These are phyloP conservation scores for Leptonema lineaticorne DNA, from an alignment of 1,140 invertebrate species.

Conservation along the genomic window DNA sequence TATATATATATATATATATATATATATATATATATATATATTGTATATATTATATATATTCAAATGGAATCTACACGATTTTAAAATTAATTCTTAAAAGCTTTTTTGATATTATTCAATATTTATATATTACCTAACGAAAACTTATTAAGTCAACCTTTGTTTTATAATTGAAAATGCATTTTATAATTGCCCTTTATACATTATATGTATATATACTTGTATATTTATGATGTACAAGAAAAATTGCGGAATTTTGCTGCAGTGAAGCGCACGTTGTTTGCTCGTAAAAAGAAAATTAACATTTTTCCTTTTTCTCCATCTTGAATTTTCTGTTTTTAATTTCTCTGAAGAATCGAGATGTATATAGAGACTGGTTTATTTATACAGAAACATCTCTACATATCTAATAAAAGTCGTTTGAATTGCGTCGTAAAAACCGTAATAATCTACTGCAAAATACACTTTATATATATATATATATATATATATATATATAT, in stretches of 20 bases:
- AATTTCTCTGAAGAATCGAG: neutral
- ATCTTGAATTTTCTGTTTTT: neutral
- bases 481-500: neutral
- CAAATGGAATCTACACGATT: neutral
- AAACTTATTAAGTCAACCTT: too few relatives aligned
- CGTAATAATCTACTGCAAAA: neutral
- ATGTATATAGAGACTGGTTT: neutral
- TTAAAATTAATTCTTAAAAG: too few relatives aligned
- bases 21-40: neutral
- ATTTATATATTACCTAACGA: too few relatives aligned
- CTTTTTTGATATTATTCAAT: too few relatives aligned
- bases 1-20: neutral
- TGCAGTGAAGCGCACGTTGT: slow-evolving; percentile 7
- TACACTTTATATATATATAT: neutral
- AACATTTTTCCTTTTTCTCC: neutral
- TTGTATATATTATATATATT: neutral
- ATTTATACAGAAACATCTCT: too few relatives aligned
- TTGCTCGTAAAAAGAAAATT: slow-evolving; percentile 10
- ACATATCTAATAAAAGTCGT: neutral
- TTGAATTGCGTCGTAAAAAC: neutral
- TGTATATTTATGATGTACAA: too few relatives aligned
- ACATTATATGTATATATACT: too few relatives aligned
- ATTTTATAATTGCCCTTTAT: neutral
- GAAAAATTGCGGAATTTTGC: too few relatives aligned
- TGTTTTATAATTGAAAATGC: too few relatives aligned